phyloP scores from a whole-genome alignment of 53 echinoderm and acorn worm species.

The Actinopyga echinites region DNA sequence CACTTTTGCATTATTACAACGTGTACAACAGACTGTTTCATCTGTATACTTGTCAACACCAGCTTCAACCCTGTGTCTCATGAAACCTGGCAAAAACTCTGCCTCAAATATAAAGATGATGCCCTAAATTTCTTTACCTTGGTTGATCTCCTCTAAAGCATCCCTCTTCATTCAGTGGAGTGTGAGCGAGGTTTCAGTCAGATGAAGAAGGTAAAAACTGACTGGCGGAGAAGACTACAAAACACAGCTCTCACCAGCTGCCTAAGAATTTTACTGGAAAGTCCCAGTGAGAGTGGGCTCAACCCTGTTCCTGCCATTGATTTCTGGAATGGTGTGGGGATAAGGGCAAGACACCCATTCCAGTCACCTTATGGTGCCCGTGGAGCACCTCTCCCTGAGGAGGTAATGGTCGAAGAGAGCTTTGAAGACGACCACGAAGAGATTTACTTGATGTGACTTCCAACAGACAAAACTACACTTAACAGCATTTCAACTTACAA shows the following conservation, averaged over 20 bases:
- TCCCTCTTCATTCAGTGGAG: neutral
- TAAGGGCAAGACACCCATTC: too few relatives aligned
- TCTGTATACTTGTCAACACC: too few relatives aligned
- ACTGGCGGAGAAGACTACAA: neutral
- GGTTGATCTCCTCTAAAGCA: neutral
- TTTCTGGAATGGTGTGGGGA: too few relatives aligned
- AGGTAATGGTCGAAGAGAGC: too few relatives aligned
- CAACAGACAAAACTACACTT: too few relatives aligned
- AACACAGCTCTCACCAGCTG: neutral
- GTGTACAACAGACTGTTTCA: too few relatives aligned
- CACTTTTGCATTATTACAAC: too few relatives aligned
- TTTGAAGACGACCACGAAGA: too few relatives aligned
- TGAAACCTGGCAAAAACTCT: neutral
- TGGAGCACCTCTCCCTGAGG: too few relatives aligned
- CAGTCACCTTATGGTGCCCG: too few relatives aligned
- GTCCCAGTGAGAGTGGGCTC: neutral
- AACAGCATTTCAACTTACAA: too few relatives aligned
- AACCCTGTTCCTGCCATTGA: neutral
- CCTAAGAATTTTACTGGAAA: neutral
- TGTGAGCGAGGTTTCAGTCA: neutral
- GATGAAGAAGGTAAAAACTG: neutral
- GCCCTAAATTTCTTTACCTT: neutral
- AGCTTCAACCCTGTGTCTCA: neutral
- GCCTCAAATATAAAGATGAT: neutral
- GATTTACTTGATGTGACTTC: too few relatives aligned